phyloP scores from a whole-genome alignment of 2,113 vertebrate genomes.

The Nettapus auritus region DNA sequence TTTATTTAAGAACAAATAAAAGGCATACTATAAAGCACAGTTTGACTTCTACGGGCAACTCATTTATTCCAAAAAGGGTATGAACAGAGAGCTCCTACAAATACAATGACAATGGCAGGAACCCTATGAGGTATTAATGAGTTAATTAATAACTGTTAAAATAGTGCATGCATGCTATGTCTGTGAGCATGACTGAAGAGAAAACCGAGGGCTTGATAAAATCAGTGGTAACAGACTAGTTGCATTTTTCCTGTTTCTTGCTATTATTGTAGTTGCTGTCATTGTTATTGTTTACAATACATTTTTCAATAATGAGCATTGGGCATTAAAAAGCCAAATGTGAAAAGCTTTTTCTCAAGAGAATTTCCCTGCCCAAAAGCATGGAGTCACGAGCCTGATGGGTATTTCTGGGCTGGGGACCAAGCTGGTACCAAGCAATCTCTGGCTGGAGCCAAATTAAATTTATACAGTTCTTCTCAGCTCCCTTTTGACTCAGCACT shows the following conservation, averaged over 20 bases:
- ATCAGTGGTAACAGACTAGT: background rate
- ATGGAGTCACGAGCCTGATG: background rate
- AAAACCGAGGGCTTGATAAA: background rate
- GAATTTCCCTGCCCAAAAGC: background rate
- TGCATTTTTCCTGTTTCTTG: background rate
- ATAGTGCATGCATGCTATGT: background rate
- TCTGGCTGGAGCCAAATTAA: accelerated
- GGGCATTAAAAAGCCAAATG: background rate
- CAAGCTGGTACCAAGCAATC: background rate
- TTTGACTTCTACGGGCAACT: background rate
- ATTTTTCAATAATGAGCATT: background rate
- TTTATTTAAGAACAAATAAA: background rate
- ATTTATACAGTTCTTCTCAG: background rate
- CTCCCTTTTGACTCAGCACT: background rate
- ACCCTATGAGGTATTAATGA: background rate
- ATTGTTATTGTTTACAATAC: background rate
- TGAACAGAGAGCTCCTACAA: background rate
- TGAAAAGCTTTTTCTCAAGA: background rate
- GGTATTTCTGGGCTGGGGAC: background rate
- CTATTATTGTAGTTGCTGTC: background rate
- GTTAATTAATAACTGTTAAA: background rate
- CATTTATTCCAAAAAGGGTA: background rate
- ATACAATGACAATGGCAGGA: background rate
- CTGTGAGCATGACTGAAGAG: background rate
- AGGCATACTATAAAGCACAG: background rate